Evolutionary conservation across 2,888 invertebrate species (phyloP).

Genomic region (Calliopum simillimum): DNA sequence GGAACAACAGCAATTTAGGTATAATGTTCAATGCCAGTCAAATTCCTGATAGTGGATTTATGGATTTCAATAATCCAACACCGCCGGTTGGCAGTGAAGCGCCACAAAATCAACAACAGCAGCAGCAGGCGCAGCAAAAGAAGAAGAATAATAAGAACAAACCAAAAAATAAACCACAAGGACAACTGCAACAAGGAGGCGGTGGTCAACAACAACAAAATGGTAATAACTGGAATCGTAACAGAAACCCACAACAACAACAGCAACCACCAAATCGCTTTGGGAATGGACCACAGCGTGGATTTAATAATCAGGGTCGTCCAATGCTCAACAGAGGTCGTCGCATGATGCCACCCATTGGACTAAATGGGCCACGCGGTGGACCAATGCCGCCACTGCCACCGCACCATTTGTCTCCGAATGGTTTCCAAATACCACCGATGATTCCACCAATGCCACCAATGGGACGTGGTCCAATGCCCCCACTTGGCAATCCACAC

Average conservation of each 20-base stretch:
- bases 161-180: conserved; percentile 34
- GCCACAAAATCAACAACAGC: conserved; percentile 34
- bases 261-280: conserved; percentile 35
- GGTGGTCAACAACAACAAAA: conserved; percentile 35
- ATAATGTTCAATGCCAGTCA: conserved; percentile 64
- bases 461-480: conserved; percentile 49
- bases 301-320: conserved; percentile 39
- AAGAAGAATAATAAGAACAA: conserved; percentile 39
- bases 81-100: conserved; percentile 46
- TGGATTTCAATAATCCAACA: conserved; percentile 64
- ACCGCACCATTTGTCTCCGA: conserved; percentile 42
- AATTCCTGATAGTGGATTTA: conserved; percentile 66
- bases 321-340: conserved; percentile 52
- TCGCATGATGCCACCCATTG: conserved; percentile 58
- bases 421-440: conserved; percentile 32
- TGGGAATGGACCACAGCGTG: conserved; percentile 24
- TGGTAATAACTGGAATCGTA: conserved; percentile 44
- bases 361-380: conserved; percentile 33
- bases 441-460: conserved; percentile 46
- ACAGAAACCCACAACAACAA: conserved; percentile 34
- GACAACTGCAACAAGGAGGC: conserved; percentile 34
- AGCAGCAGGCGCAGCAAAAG: conserved; percentile 32
- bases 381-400: conserved; percentile 49
- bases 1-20: conserved; percentile 46
- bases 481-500: conserved; percentile 52